Percentiles rank a stretch among this genome's conserved stretches.
Conservation (phyloP, 2,113 vertebrate genomes). For the Tautogolabrus adspersus region DNA sequence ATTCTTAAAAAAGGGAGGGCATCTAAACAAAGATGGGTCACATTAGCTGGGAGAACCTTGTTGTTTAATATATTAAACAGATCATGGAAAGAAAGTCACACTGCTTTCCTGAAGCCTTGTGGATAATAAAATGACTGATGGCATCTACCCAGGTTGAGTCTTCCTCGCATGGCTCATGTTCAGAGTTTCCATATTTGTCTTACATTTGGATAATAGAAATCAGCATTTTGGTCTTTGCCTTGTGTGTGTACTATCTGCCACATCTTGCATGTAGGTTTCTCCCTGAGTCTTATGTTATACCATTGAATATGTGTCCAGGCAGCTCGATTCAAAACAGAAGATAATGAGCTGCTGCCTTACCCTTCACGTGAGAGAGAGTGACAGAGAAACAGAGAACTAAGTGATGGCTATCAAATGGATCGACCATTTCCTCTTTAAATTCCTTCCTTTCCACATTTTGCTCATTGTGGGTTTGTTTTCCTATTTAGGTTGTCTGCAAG, state of each 20-base stretch:
- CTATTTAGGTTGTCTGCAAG: slow-evolving; percentile 66
- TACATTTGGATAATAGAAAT: slow-evolving; percentile 45
- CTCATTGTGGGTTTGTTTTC: slow-evolving; percentile 65
- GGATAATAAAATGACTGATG: slow-evolving; percentile 45
- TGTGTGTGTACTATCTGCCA: slow-evolving; percentile 25
- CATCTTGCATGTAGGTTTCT: slow-evolving; percentile 24
- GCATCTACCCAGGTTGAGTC: slow-evolving; percentile 23
- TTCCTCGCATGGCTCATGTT: slow-evolving; percentile 21
- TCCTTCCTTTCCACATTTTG: slow-evolving; percentile 65
- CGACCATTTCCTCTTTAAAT: slow-evolving; percentile 58
- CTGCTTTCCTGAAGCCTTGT: slow-evolving; percentile 14
- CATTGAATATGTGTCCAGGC: slow-evolving; percentile 48
- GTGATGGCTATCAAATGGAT: slow-evolving; percentile 61
- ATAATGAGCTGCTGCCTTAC: slow-evolving; percentile 37
- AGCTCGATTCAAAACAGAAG: slow-evolving; percentile 64
- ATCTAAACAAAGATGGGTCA: slow-evolving; percentile 58
- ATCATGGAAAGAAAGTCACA: slow-evolving; percentile 21
- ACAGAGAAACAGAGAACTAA: slow-evolving; percentile 28
- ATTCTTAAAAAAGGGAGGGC: slow-evolving; percentile 25
- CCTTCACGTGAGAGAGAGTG: slow-evolving; percentile 37
- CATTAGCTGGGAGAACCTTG: slow-evolving; percentile 39
- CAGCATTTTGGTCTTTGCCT: slow-evolving; percentile 28
- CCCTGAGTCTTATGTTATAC: slow-evolving; percentile 34
- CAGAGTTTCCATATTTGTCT: slow-evolving; percentile 39
- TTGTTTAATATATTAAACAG: slow-evolving; percentile 29